Base-by-base conservation (phyloP, 2,797 vertebrate species). In the Diplodus sargus region DNA sequence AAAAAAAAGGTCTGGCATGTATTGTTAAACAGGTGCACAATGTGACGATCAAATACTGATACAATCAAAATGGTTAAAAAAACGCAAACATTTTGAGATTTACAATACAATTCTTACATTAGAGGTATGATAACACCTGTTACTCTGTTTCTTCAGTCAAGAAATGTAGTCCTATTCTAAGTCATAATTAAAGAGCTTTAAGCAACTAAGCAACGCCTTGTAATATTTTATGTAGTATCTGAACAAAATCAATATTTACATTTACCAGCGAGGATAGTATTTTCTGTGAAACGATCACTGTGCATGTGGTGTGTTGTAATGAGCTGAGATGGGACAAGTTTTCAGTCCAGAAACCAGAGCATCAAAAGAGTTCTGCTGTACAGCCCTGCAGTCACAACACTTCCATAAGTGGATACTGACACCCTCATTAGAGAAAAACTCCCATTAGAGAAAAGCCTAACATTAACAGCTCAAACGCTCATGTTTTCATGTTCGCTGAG, bases 351-450 rank as follows among this genome's bases (percentile, higher is more conserved):
- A 64, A 70, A 74, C 54, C 1, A 42, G 12, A 48, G 63, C 22
- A 34, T 60, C 78, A 59, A 64, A 56, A 51, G 43, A 69, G 43
- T 52, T 68, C 2, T 60, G 57, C 60, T 70, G 30, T 51, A 15
- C 20, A 73, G 30, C 43, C 67, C 70, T 57, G 68, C 80, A 81
- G 83, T 61, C 28, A 78, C 30, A 66, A 78, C 61, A 30, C 63
- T 73, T 57, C 47, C 15, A 5, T 57, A 69, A 78, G 77, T 81
- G 67, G 70, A 76, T n/a, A 49, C 66, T 74, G 73, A 73, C 74
- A 66, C 47, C 54, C 76, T 88, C 57, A 71, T 87, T 83, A 81
- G 54, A 79, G 56, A 53, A 49, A 74, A 70, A 70, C 39, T 68
- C 65, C 82, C 64, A 65, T 75, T 57, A 75, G 65, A 83, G 70